Conservation (phyloP, 2,888 invertebrate genomes). For the Drosophila niveifrons region DNA sequence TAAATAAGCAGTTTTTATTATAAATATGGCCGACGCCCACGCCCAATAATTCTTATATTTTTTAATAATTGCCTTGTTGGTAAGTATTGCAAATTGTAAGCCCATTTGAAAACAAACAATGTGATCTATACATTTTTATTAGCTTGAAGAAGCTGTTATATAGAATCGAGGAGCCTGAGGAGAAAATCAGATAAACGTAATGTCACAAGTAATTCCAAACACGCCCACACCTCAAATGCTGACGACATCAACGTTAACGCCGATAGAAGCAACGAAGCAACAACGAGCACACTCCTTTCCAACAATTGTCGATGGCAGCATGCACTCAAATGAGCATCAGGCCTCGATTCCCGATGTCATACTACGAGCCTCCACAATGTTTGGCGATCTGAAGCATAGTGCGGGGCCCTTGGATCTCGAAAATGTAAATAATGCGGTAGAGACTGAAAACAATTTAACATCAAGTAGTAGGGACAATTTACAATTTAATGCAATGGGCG, state of each 20-base stretch:
- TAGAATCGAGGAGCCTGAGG: slow-evolving; percentile 18
- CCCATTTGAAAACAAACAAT: neutral
- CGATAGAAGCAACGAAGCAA: slow-evolving; percentile 67
- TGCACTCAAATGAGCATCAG: slow-evolving; percentile 50
- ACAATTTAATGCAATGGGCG: slow-evolving; percentile 39
- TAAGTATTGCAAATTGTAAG: slow-evolving; percentile 41
- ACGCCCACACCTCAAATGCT: slow-evolving; percentile 80
- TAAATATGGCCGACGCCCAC: slow-evolving; percentile 77
- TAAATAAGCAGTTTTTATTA: slow-evolving; percentile 47
- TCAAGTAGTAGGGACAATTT: slow-evolving; percentile 37
- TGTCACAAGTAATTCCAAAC: slow-evolving; percentile 77
- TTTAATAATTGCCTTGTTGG: slow-evolving; percentile 54
- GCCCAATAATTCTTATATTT: slow-evolving; percentile 63
- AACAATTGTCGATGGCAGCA: slow-evolving; percentile 45
- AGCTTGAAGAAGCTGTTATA: slow-evolving; percentile 41
- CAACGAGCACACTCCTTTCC: slow-evolving; percentile 49
- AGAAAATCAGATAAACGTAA: slow-evolving; percentile 46
- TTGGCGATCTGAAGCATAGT: slow-evolving; percentile 67
- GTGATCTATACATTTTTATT: slow-evolving; percentile 2
- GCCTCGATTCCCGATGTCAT: slow-evolving; percentile 47
- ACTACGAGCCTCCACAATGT: slow-evolving; percentile 65
- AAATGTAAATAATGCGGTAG: slow-evolving; percentile 60
- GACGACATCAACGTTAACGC: slow-evolving; percentile 75
- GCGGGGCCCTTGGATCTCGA: slow-evolving; percentile 70
- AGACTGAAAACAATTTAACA: slow-evolving; percentile 65